A percentile compares a stretch with the other conserved stretches of the same genome.
These are phyloP conservation scores for Rhinichthys klamathensis DNA, from an alignment of 2,113 vertebrate species.

Conservation along the genomic window DNA sequence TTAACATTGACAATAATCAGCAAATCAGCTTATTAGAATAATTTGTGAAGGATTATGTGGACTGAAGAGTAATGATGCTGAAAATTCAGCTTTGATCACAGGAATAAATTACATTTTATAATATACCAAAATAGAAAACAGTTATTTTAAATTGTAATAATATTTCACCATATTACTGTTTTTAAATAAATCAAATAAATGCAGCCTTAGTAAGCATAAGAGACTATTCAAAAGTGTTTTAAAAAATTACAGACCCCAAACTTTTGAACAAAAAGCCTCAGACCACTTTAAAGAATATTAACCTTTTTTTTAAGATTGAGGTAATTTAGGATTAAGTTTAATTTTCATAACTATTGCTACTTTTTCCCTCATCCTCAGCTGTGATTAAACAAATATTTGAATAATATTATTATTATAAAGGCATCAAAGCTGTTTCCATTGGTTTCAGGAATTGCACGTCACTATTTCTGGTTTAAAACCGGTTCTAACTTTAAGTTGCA, in stretches of 20 bases:
- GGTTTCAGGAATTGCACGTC: neutral
- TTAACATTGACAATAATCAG: neutral
- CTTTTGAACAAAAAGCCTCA: neutral
- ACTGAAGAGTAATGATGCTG: neutral
- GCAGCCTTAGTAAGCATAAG: neutral
- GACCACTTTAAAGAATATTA: no score
- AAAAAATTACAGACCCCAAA: no score
- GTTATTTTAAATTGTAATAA: no score
- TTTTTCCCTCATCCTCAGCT: neutral
- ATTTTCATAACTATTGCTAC: neutral
- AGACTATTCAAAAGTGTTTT: no score
- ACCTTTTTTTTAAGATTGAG: neutral
- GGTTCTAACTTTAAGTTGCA: neutral
- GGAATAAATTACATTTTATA: no score
- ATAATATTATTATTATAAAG: neutral
- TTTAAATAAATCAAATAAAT: neutral
- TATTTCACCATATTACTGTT: neutral
- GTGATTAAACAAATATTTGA: no score
- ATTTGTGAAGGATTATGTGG: neutral
- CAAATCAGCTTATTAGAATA: no score
- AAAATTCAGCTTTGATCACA: no score
- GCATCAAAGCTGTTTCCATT: neutral
- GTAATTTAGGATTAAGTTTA: neutral
- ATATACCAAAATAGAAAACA: no score
- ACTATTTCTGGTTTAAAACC: neutral